Base-by-base conservation (phyloP, 1,140 invertebrate species). In the Drosophila mojavensis region DNA sequence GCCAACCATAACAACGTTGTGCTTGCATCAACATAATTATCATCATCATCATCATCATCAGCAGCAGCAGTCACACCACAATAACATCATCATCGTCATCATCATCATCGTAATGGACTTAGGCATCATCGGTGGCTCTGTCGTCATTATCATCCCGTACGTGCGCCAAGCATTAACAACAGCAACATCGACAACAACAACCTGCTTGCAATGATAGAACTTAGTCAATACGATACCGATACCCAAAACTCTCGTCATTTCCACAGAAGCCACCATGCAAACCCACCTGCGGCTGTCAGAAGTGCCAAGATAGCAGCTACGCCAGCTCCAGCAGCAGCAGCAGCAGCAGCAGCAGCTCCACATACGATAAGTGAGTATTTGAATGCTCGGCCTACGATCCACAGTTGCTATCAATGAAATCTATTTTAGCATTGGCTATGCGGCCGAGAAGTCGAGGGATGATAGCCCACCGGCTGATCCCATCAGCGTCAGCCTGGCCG, bases 401-500 rank as follows among this genome's bases (percentile, higher is more conserved):
- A 30, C n/a, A 9, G 13, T 33, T 15, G 13, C 6, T 33, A 30
- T 15, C 28, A 33, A 15, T 33, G 41, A 1, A 1, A 30, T 20
- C 4, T 24, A 5, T n/a, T 51, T 4, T 20, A 89, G 84, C 33
- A 76, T 90, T 48, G 65, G 33, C 1, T 90, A 90, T 43, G 78
- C 62, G 4, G 56, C 68, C 0, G 75, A 64, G 9, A 90, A 81
- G 54, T 10, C 41, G 3, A 20, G 61, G 48, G 79, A 90, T 45
- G 69, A 84, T 13, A 80, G 75, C 3, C 54, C 81, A 13, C 89
- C 93, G 1, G 93, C 93, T 1, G 93, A 93, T 80, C 91, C 93
- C 20, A 92, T 93, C 4, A 93, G 93, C n/a, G 76, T 93, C 11
- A 76, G 86, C 20, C 28, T 93, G 28, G 93, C 93, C 1, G 91